Evolutionary conservation across 23 tunicate genomes (phyloP), one percentile per base, ranked within the genome.

Genomic region (Trididemnum miniatum): DNA sequence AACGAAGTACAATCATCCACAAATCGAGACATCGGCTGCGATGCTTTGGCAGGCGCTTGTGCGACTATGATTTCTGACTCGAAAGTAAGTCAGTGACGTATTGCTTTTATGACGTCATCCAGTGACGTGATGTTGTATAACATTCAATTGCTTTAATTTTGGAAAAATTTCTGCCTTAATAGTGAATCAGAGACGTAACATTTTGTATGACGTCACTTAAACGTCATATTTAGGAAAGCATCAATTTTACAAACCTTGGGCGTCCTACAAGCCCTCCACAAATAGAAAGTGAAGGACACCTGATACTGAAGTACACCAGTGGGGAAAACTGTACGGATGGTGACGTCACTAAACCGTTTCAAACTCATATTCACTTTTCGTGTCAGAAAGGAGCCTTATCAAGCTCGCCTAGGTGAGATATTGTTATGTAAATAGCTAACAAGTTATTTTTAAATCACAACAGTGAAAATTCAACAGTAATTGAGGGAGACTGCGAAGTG

Each of bases 21-120:
- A 23, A 71, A 71, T 2, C 25, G 62, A 1, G 79, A 82, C 23
- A 66, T 34, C 3, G 82, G 78, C 2, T 88, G 94, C 40, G 84
- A 83, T 78, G 81, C 80, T 36, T 30, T 71, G 38, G 87, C 94
- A 0, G 94, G 87, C 23, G 94, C 81, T 28, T 88, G 94, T 59
- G 71, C 65, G 37, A 88, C 94, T 23, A 31, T 88, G 0, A 60
- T 52, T 23, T 23, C 76, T 1, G 31, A 54, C 1, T 81, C 81
- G 35, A 34, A 75, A 38, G 92, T 88, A 36, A 67, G 37, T 67
- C 22, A 4, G 20, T 62, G 15, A 44, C 54, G 15, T n/a, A n/a
- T n/a, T n/a, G n/a, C n/a, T n/a, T n/a, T n/a, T n/a, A n/a, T n/a
- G n/a, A n/a, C n/a, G n/a, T n/a, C n/a, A n/a, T n/a, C n/a, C n/a